A percentile compares a stretch with the other conserved stretches of the same genome.
phyloP scores from a whole-genome alignment of 53 echinoderm and acorn worm genomes.

The Pentamera pediparva region DNA sequence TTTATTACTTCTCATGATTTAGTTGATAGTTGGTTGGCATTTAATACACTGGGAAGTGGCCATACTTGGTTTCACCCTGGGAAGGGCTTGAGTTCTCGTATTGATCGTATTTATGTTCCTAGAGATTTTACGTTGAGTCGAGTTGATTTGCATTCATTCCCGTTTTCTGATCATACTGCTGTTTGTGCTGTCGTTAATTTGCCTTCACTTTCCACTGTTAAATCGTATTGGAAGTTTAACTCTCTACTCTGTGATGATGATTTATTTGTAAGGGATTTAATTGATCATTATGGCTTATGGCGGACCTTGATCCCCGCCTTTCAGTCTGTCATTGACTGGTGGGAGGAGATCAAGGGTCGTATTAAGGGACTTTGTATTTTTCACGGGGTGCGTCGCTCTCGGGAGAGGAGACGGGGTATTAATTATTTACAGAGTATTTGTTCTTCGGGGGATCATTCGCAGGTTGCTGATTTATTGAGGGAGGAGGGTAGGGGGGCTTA shows the following conservation, averaged over 20 bases:
- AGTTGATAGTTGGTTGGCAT: not conserved
- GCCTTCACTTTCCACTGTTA: too few species aligned
- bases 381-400: not conserved
- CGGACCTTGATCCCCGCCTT: not conserved
- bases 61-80: not conserved
- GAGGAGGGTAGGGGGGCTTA: not conserved
- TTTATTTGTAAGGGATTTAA: not conserved
- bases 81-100: not conserved
- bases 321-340: not conserved
- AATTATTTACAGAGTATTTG: not conserved
- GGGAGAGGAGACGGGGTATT: not conserved
- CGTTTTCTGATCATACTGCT: conserved; percentile 4
- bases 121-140: not conserved
- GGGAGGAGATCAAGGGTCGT: not conserved
- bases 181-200: too few species aligned
- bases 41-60: not conserved
- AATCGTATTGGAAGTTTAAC: too few species aligned
- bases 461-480: not conserved
- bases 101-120: not conserved
- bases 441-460: too few species aligned
- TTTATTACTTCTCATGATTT: conserved; percentile 1
- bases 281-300: not conserved
- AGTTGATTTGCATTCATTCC: not conserved
- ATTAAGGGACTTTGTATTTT: not conserved
- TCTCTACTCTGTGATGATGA: not conserved